phyloP scores from a whole-genome alignment of 2,888 invertebrate genomes.

The Megalurothrips usitatus region DNA sequence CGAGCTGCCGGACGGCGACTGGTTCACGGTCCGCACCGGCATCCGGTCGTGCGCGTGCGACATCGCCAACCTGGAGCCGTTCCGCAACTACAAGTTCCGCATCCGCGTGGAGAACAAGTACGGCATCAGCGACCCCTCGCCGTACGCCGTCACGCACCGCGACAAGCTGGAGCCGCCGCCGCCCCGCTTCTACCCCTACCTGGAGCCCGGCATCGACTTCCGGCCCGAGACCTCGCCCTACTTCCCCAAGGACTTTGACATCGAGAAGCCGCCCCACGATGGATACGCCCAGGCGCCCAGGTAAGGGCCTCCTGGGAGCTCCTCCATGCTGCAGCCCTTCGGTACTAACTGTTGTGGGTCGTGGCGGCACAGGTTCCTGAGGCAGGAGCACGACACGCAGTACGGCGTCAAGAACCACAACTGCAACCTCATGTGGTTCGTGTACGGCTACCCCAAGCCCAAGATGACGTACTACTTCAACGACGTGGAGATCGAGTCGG shows the following conservation, averaged over 20 bases:
- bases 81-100: conserved; percentile 92
- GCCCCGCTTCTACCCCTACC: conserved; percentile 72
- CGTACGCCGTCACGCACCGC: conserved; percentile 76
- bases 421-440: conserved; percentile 85
- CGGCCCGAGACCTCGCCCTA: conserved; percentile 79
- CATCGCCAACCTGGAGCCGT: conserved; percentile 83
- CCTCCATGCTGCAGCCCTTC: background rate
- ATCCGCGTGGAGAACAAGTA: conserved; percentile 94
- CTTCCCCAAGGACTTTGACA: conserved; percentile 89
- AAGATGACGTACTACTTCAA: conserved; percentile 86
- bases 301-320: conserved; percentile 38
- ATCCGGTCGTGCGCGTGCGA: conserved; percentile 86
- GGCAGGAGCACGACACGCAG: conserved; percentile 79
- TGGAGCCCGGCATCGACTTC: conserved; percentile 76
- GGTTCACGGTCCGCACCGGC: conserved; percentile 79
- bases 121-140: conserved; percentile 94
- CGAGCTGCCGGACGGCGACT: conserved; percentile 85
- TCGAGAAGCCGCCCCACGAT: conserved; percentile 80
- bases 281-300: conserved; percentile 76
- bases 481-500: conserved; percentile 73
- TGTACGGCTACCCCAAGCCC: conserved; percentile 95
- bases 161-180: conserved; percentile 73
- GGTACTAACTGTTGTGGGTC: conserved; percentile 11
- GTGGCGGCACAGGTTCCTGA: conserved; percentile 66
- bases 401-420: conserved; percentile 92